Base-by-base conservation (phyloP, 2,888 invertebrate genomes). In the Xestia xanthographa region DNA sequence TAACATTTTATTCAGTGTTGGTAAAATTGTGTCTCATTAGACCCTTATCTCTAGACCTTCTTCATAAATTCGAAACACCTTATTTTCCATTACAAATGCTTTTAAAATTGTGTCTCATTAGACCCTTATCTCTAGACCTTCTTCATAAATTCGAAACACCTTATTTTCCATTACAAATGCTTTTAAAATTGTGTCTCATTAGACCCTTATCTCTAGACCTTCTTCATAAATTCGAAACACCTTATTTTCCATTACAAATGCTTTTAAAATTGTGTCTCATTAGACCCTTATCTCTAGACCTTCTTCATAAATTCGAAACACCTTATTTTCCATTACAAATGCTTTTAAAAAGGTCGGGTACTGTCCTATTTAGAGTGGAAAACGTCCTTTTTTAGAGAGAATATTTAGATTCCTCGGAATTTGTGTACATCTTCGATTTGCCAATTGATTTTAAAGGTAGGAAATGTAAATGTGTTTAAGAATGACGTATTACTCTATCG, bases 261-360 rank as follows among this genome's bases (percentile, higher is more conserved):
- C 22, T 56, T 78, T 68, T n/a, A 63, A 60, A 75, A 83, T n/a
- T n/a, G n/a, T n/a, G n/a, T n/a, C n/a, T n/a, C n/a, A n/a, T n/a
- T n/a, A n/a, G 14, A 60, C 41, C 6, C 20, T 38, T 26, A 41
- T 20, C 14, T 38, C 8, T 26, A 34, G 14, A 4, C 38, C 38
- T 29, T n/a, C n/a, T n/a, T 5, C 11, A 22, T 8, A 58, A 70
- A 38, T 53, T 60, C 12, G 22, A 43, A 56, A 56, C 63, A 83
- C 17, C 38, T 78, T 22, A 65, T 3, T 65, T 43, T 65, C 63
- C 26, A 26, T 56, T 17, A 12, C 22, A 66, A 68, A 66, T 20
- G 41, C 22, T 56, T 78, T 68, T n/a, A 63, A 60, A 75, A 83
- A 68, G 68, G 77, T 68, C 26, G n/a, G 14, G 14, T 75, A 17